These are phyloP conservation scores for Luperina testacea DNA, from an alignment of 2,888 invertebrate genomes.

Conservation along the genomic window DNA sequence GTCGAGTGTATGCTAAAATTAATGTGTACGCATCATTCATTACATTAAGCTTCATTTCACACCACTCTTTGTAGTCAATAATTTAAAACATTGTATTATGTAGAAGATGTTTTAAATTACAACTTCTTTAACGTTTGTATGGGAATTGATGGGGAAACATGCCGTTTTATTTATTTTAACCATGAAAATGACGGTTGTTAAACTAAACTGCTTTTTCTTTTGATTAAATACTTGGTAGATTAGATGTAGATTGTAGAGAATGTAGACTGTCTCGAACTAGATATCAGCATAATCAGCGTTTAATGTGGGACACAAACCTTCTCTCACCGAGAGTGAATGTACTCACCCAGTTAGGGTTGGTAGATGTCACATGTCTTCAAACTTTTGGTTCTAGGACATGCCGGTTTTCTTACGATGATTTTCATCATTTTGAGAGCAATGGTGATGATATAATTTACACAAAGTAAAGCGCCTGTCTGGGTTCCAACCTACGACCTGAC, in stretches of 20 bases:
- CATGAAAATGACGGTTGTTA: background rate
- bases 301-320: background rate
- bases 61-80: background rate
- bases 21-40: conserved; percentile 46
- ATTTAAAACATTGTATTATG: background rate
- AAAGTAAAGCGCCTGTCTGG: background rate
- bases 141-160: background rate
- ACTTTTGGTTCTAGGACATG: background rate
- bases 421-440: background rate
- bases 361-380: background rate
- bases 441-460: background rate
- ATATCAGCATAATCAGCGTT: background rate
- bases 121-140: background rate
- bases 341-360: background rate
- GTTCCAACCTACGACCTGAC: background rate
- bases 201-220: background rate
- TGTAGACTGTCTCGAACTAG: too few species aligned
- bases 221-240: too few species aligned
- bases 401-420: background rate
- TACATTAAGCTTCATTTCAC: conserved; percentile 31
- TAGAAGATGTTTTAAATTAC: background rate
- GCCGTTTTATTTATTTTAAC: background rate
- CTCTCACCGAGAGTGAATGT: background rate
- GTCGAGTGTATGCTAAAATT: conserved; percentile 33
- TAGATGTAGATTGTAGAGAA: too few species aligned